phyloP scores from a whole-genome alignment of 2,113 vertebrate genomes.

The Stegastes partitus region DNA sequence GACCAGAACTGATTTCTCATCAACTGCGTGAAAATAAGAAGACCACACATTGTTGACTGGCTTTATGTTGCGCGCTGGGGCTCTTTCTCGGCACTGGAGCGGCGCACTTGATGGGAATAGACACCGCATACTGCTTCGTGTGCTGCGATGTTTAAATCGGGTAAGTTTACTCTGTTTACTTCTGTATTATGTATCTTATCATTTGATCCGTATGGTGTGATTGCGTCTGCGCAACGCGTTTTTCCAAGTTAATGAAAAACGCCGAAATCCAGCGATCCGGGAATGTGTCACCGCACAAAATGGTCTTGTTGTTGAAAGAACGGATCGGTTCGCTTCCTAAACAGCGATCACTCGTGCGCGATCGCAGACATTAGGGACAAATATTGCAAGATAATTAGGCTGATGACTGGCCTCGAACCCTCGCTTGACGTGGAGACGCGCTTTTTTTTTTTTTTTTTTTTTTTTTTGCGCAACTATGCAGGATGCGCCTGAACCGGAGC shows the following conservation, averaged over 20 bases:
- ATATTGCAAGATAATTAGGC: constrained; percentile 19
- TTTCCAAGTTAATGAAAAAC: constrained; percentile 63
- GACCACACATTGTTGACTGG: constrained; percentile 75
- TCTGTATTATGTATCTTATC: not conserved
- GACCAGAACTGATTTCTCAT: constrained; percentile 60
- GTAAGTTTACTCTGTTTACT: constrained; percentile 75
- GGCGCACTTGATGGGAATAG: constrained; percentile 78
- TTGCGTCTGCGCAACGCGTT: constrained; percentile 43
- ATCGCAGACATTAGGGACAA: not conserved
- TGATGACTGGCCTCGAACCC: constrained; percentile 54
- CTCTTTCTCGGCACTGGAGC: constrained; percentile 61
- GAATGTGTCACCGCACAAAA: not conserved
- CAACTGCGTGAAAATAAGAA: constrained; percentile 72
- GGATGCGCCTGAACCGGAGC: constrained; percentile 50
- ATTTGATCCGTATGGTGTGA: constrained; percentile 2
- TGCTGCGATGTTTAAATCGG: constrained; percentile 56
- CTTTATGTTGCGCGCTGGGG: constrained; percentile 71
- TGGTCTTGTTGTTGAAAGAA: not conserved
- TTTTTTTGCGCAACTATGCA: constrained; percentile 66
- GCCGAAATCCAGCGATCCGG: constrained; percentile 20
- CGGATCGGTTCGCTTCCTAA: not conserved
- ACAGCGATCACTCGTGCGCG: not conserved
- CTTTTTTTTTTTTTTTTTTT: constrained; percentile 63
- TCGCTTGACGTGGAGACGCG: constrained; percentile 53
- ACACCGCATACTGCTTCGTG: constrained; percentile 63